Evolutionary conservation across 2,797 vertebrate species (phyloP), one percentile per base, ranked within the genome.

Genomic region (Choloepus didactylus): DNA sequence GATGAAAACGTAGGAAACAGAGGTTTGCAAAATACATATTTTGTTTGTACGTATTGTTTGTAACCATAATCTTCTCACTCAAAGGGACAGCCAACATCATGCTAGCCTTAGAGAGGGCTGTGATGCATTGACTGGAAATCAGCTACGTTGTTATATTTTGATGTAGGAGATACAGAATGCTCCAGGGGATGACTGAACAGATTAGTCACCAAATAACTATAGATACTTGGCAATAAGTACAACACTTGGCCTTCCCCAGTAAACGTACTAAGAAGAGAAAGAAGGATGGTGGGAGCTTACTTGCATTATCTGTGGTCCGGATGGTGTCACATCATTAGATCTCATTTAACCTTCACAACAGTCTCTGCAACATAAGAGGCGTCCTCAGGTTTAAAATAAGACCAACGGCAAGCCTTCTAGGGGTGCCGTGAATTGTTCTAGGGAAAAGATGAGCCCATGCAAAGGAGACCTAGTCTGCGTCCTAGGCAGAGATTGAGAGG

Each of bases 261-360:
- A 89, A 87, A 87, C 60, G 18, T 31, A 56, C 81, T 93, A 92
- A 41, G n/a, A 44, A 81, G 62, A 87, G 29, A 85, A 84, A 15
- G 16, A 10, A 87, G 3, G 6, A 3, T 19, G 0, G 14, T 38
- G 44, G 29, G 15, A 8, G 1, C 23, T 80, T 62, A 49, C 0
- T 0, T 54, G 72, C 31, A 46, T 12, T 82, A 6, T 21, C 18
- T 67, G 44, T 38, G 38, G 44, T 54, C 72, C 81, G 3, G n/a
- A 15, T 67, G 27, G 12, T 60, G 3, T 14, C 60, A 11, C 1
- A 2, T 25, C 2, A 1, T 76, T 44, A n/a, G 44, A 59, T 41
- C 19, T 41, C 54, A 54, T 11, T 91, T 72, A 56, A 85, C 80
- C 67, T 6, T 93, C 44, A 84, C 4, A 12, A 31, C 1, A 38